Base-by-base conservation (phyloP, 2,888 invertebrate species). In the Trissolcus brochymenae region DNA sequence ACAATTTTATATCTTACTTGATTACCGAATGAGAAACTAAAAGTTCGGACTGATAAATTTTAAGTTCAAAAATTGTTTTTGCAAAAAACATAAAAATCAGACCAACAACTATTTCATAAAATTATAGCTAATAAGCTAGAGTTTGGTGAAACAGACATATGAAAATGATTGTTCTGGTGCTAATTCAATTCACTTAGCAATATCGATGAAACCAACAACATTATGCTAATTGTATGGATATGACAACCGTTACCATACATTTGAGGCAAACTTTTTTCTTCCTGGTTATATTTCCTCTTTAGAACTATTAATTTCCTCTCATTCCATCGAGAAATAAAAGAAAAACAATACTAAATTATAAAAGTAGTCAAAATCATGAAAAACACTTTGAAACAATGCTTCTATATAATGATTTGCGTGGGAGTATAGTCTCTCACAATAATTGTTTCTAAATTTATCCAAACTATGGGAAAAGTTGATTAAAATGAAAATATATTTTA, bases 121-220 rank as follows among this genome's bases (percentile, higher is more conserved):
- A 14, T n/a, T 4, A 46, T 46, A 16, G 1, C 16, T 7, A 46
- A 46, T 46, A 16, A 16, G 1, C 4, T 46, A 14, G 16, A 16
- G 2, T 46, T 16, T 6, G 16, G 3, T 46, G n/a, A 16, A 46
- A 16, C n/a, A 14, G n/a, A 46, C 16, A 16, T 46, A 16, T 46
- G 46, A 46, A 60, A 70, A 72, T 72, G 51, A 65, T 65, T 64
- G 64, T 49, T 4, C 57, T 29, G 57, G 29, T 62, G 43, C 57
- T 64, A 71, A 64, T 64, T 72, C 53, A 72, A 72, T 72, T 64
- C 59, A 72, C 64, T 72, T 72, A 72, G 72, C 46, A 54, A 25
- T 72, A 65, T 72, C 53, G 59, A 64, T 46, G 62, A 65, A 72
- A 65, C 49, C 64, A 35, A 64, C 49, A 40, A 40, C 72, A 72